Percentiles rank a stretch among this genome's conserved stretches.
Evolutionary conservation across 1,140 invertebrate genomes (phyloP).

Genomic region (Platyscapa corneri): DNA sequence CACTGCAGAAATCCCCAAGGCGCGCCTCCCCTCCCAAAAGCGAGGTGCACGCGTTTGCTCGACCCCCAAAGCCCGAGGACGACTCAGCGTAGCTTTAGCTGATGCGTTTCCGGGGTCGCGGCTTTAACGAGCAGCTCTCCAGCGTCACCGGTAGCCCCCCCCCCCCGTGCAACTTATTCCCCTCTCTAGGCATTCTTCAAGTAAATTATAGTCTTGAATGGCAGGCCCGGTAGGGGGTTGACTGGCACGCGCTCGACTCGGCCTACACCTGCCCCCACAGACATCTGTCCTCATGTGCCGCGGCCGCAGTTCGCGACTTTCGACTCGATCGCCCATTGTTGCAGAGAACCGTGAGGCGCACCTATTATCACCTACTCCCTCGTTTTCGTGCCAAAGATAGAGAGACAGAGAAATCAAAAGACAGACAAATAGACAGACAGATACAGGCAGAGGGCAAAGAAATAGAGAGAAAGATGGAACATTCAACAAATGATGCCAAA

Average conservation of each 20-base stretch:
- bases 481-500: neutral
- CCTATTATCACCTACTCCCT: slow-evolving; percentile 33
- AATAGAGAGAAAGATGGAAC: neutral
- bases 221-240: slow-evolving; percentile 70
- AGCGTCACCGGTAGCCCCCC: slow-evolving; percentile 7
- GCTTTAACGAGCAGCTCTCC: slow-evolving; percentile 38
- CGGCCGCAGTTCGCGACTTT: slow-evolving; percentile 5
- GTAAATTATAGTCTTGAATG: slow-evolving; percentile 77
- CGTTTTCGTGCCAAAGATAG: neutral
- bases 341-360: neutral
- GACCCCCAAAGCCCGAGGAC: neutral
- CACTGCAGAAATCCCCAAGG: slow-evolving; percentile 10
- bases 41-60: neutral
- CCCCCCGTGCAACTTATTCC: slow-evolving; percentile 5
- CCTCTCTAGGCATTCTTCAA: slow-evolving; percentile 70
- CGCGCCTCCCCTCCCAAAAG: neutral
- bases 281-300: slow-evolving; percentile 69
- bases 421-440: neutral
- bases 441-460: too few species aligned
- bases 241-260: slow-evolving; percentile 70
- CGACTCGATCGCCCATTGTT: neutral
- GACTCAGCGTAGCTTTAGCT: slow-evolving; percentile 11
- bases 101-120: slow-evolving; percentile 38
- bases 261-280: slow-evolving; percentile 71
- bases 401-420: neutral